Evolutionary conservation across 1,140 invertebrate species (phyloP).

Genomic region (Halictus rubicundus): DNA sequence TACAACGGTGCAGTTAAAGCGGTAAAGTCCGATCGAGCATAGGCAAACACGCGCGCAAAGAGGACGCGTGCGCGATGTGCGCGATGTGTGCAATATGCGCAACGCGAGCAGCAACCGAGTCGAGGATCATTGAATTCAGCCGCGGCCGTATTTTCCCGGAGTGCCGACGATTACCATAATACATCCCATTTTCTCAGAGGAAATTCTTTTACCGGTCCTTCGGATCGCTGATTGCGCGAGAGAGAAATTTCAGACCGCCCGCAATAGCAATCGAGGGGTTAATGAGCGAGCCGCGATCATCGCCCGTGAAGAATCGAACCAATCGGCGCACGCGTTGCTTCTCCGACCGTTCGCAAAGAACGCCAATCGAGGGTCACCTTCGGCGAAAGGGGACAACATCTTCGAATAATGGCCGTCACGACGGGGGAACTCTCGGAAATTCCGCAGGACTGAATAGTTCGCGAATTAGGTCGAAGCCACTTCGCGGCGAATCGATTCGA

Average conservation of each 20-base stretch:
- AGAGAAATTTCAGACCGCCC: neutral
- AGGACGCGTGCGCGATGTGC: neutral
- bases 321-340: too few relatives aligned
- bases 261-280: neutral
- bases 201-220: slow-evolving; percentile 1
- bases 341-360: neutral
- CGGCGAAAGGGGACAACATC: neutral
- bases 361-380: neutral
- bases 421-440: neutral
- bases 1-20: too few relatives aligned
- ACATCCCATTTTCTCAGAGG: neutral
- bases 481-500: too few relatives aligned
- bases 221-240: too few relatives aligned
- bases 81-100: too few relatives aligned
- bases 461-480: neutral
- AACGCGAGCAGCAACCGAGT: neutral
- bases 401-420: slow-evolving; percentile 1
- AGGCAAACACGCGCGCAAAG: slow-evolving; percentile 27
- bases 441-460: neutral
- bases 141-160: slow-evolving; percentile 2
- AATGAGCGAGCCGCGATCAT: neutral
- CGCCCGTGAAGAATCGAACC: neutral
- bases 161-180: slow-evolving; percentile 31
- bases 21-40: neutral
- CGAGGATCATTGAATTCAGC: slow-evolving; percentile 37